Evolutionary conservation across 2,888 invertebrate genomes (phyloP).

Genomic region (Calameuta idolon): DNA sequence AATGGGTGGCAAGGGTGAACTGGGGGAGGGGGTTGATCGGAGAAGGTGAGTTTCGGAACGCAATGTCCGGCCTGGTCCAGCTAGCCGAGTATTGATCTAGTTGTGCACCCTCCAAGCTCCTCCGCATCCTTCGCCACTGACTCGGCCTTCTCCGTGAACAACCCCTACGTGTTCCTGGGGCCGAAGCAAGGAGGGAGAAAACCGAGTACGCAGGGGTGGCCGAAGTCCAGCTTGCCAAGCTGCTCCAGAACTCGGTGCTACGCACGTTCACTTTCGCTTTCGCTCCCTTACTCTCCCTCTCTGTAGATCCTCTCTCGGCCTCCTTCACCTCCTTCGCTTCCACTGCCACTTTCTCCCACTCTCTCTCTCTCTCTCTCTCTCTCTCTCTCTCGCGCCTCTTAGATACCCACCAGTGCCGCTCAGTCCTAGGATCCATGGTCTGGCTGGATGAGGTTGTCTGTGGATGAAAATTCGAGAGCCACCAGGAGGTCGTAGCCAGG

Average conservation of each 20-base stretch:
- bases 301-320: constrained; percentile 39
- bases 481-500: background rate
- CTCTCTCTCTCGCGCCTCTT: constrained; percentile 43
- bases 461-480: background rate
- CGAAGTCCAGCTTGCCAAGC: constrained; percentile 61
- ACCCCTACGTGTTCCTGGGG: constrained; percentile 44
- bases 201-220: constrained; percentile 41
- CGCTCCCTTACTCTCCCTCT: constrained; percentile 25
- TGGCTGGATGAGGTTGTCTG: background rate
- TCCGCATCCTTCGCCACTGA: constrained; percentile 41
- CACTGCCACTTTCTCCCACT: constrained; percentile 28
- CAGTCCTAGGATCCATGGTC: constrained; percentile 28
- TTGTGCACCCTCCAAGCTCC: constrained; percentile 44
- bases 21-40: constrained; percentile 29
- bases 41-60: constrained; percentile 60
- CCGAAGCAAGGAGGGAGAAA: constrained; percentile 33
- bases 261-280: constrained; percentile 52
- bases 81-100: constrained; percentile 66
- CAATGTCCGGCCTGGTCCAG: constrained; percentile 67
- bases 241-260: constrained; percentile 48
- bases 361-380: constrained; percentile 24
- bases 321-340: constrained; percentile 40
- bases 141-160: constrained; percentile 33
- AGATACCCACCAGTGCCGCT: constrained; percentile 50
- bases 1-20: background rate